Base-by-base conservation (phyloP, 2,797 vertebrate species). In the Melanotaenia parkinsoni region DNA sequence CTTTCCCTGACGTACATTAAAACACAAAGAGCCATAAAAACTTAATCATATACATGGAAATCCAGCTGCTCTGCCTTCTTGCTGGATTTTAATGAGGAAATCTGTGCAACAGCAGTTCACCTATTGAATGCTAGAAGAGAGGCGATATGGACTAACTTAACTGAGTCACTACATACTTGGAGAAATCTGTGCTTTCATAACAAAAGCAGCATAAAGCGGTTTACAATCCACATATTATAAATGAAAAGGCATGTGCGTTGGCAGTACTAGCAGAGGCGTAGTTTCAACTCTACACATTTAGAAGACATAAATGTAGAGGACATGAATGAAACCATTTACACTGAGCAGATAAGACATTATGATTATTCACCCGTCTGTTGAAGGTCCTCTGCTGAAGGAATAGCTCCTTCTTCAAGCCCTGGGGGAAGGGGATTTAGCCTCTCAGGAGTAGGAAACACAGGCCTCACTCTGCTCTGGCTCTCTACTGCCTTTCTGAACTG, bases 401-500 rank as follows among this genome's bases (percentile, higher is more conserved):
- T 83, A 8, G 26, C 69, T 35, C 95, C 95, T 53, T 95, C 95
- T 24, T 95, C 93, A 62, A 96, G 57, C 24, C 89, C 95, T 0
- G 76, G 40, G 1, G 95, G 85, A 58, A 94, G 83, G 40, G 95
- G 88, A 72, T 92, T 94, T 1, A 96, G 82, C 72, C 87, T 89
- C 24, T 93, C 91, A 0, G 89, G 70, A 53, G 91, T 82, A 4
- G 0, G 61, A 58, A 95, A 65, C 22, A 88, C 45, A 0, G 94
- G 93, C 51, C 94, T 89, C 53, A 96, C 95, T 57, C 77, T 90
- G 13, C 64, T 85, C 86, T 92, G 85, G 0, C 77, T 84, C 77
- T 96, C 95, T 76, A 94, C 93, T 0, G 70, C 93, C 84, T 94
- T 96, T 83, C 95, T 92, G 91, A 97, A 97, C 79, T 94, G 92